These are phyloP conservation scores for Amiota minor DNA, from an alignment of 2,888 invertebrate genomes.

Conservation along the genomic window DNA sequence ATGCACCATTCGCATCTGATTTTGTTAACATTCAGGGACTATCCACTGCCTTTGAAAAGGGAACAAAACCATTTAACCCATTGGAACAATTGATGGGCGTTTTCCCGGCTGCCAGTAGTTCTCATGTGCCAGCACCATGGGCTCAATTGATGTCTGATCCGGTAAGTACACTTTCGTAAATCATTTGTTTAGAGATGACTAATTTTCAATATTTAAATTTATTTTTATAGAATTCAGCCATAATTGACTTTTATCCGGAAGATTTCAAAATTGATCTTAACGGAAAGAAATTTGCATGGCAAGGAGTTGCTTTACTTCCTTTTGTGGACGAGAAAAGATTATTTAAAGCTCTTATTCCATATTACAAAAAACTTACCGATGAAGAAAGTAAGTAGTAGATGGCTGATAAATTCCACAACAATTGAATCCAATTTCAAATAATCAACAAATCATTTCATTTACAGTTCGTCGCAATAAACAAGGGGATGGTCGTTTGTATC, in stretches of 20 bases:
- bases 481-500: slow-evolving; percentile 93
- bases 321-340: slow-evolving; percentile 96
- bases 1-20: slow-evolving; percentile 99
- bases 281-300: slow-evolving; percentile 99
- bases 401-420: not conserved
- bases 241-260: slow-evolving; percentile 98
- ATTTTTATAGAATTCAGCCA: slow-evolving; percentile 84
- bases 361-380: slow-evolving; percentile 84
- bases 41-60: slow-evolving; percentile 89
- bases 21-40: slow-evolving; percentile 92
- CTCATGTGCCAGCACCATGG: slow-evolving; percentile 95
- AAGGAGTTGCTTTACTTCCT: slow-evolving; percentile 97
- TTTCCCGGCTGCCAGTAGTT: slow-evolving; percentile 96
- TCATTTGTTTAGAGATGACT: not conserved
- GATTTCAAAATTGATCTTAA: slow-evolving; percentile 98
- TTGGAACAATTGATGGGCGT: slow-evolving; percentile 99
- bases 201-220: not conserved
- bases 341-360: slow-evolving; percentile 86
- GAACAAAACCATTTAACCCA: slow-evolving; percentile 94
- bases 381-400: slow-evolving; percentile 81
- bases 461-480: slow-evolving; percentile 85
- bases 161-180: slow-evolving; percentile 75
- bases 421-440: too few species aligned
- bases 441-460: slow-evolving; percentile 34
- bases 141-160: slow-evolving; percentile 93